Evolutionary conservation across 2,797 vertebrate genomes (phyloP).

Genomic region (Iguana delicatissima): DNA sequence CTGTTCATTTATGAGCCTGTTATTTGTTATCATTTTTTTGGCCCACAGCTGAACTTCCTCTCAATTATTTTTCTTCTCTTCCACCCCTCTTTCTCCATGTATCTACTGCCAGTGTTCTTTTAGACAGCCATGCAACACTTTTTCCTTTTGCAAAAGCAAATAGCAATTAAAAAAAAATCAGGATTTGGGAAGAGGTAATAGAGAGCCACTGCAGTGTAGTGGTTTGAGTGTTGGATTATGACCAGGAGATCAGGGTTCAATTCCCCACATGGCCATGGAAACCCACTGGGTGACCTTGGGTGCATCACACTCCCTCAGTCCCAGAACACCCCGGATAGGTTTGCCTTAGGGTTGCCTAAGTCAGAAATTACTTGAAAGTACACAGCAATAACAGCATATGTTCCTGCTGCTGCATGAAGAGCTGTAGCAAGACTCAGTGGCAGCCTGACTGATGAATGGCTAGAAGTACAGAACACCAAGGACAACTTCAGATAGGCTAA

Average conservation of each 20-base stretch:
- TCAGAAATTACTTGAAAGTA: too few species aligned
- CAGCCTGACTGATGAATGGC: neutral
- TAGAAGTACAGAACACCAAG: neutral
- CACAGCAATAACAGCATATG: neutral
- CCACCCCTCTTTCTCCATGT: conserved; percentile 40
- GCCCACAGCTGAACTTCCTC: conserved; percentile 31
- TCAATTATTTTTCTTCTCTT: conserved; percentile 7
- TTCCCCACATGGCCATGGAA: too few species aligned
- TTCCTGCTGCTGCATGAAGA: neutral
- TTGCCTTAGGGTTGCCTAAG: too few species aligned
- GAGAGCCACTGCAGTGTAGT: too few species aligned
- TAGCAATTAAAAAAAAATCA: neutral
- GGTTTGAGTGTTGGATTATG: too few species aligned
- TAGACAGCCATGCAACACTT: neutral
- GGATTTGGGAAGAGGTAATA: neutral
- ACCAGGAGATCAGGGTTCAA: too few species aligned
- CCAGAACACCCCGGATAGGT: too few species aligned
- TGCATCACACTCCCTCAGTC: too few species aligned
- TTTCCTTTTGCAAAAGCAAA: neutral
- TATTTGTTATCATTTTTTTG: conserved; percentile 23
- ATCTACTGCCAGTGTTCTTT: conserved; percentile 29
- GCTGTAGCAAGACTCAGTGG: conserved; percentile 6
- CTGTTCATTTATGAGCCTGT: conserved; percentile 19
- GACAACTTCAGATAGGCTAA: too few species aligned
- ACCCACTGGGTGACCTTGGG: too few species aligned